Evolutionary conservation across 2,888 invertebrate species (phyloP).

Genomic region (Oscheius onirici): DNA sequence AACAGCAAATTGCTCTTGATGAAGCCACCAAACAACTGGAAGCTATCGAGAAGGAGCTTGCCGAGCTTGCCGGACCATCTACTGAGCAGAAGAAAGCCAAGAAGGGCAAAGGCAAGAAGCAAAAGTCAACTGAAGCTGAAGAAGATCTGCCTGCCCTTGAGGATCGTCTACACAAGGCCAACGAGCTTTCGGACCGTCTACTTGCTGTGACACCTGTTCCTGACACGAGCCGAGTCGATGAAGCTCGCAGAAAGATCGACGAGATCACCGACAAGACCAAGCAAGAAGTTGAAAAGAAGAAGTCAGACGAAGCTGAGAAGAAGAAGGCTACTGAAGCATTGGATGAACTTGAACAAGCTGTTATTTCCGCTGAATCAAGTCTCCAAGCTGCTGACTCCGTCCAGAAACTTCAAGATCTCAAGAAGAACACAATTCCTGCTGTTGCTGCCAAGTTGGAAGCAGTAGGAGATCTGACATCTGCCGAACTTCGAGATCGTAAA

Average conservation of each 20-base stretch:
- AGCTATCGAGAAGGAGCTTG: slow-evolving; percentile 38
- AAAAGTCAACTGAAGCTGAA: background rate
- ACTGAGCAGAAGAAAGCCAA: slow-evolving; percentile 32
- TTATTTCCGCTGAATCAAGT: background rate
- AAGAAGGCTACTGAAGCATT: slow-evolving; percentile 9
- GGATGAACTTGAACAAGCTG: slow-evolving; percentile 7
- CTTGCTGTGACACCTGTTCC: slow-evolving; percentile 14
- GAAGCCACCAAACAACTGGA: slow-evolving; percentile 22
- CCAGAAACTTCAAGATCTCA: slow-evolving; percentile 7
- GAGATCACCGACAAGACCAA: slow-evolving; percentile 2
- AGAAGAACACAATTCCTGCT: slow-evolving; percentile 15
- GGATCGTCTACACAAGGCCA: slow-evolving; percentile 16
- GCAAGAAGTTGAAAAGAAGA: slow-evolving; percentile 15
- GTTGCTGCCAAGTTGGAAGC: slow-evolving; percentile 33
- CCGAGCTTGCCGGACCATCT: slow-evolving; percentile 31
- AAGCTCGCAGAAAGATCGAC: slow-evolving; percentile 15
- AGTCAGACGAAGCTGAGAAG: slow-evolving; percentile 12
- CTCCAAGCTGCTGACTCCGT: slow-evolving; percentile 8
- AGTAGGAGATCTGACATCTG: slow-evolving; percentile 32
- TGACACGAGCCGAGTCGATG: slow-evolving; percentile 11
- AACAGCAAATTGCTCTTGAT: slow-evolving; percentile 17
- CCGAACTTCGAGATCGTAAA: slow-evolving; percentile 39
- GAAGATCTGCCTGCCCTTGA: slow-evolving; percentile 14
- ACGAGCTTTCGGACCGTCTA: slow-evolving; percentile 22
- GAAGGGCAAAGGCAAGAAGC: slow-evolving; percentile 30